A percentile compares a stretch with the other conserved stretches of the same genome.
Conservation (phyloP, 1,140 invertebrate genomes). For the Bombus breviceps region DNA sequence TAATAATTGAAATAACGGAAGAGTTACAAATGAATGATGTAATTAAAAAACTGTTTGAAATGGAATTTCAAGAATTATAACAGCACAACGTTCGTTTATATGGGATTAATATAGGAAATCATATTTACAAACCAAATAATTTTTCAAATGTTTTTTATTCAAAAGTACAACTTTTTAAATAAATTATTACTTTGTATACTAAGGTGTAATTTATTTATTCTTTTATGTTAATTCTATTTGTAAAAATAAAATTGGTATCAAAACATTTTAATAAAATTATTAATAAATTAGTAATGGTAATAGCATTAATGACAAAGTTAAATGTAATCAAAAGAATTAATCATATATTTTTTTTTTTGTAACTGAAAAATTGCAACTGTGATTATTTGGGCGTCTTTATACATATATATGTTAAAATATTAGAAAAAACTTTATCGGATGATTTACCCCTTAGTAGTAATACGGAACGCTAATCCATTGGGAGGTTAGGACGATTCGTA, state of each 20-base stretch:
- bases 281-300: neutral
- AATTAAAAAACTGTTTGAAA: conserved; percentile 77
- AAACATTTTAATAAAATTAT: neutral
- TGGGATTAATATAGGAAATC: conserved; percentile 7
- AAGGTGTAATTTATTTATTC: conserved; percentile 21
- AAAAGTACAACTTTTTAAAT: conserved; percentile 58
- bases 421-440: neutral
- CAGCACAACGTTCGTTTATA: neutral
- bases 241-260: neutral
- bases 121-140: conserved; percentile 15
- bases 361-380: neutral
- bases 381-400: no score
- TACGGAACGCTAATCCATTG: neutral
- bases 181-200: conserved; percentile 55
- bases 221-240: neutral
- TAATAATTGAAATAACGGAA: conserved; percentile 76
- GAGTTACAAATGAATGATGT: conserved; percentile 78
- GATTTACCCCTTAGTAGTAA: no score
- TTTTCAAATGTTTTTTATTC: conserved; percentile 58
- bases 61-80: conserved; percentile 79
- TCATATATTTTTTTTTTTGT: neutral
- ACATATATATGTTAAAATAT: no score
- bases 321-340: neutral
- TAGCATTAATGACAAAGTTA: neutral
- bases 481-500: neutral